These are phyloP conservation scores for Lepetodrilus schrolli DNA, from an alignment of 2,888 invertebrate genomes.

Conservation along the genomic window DNA sequence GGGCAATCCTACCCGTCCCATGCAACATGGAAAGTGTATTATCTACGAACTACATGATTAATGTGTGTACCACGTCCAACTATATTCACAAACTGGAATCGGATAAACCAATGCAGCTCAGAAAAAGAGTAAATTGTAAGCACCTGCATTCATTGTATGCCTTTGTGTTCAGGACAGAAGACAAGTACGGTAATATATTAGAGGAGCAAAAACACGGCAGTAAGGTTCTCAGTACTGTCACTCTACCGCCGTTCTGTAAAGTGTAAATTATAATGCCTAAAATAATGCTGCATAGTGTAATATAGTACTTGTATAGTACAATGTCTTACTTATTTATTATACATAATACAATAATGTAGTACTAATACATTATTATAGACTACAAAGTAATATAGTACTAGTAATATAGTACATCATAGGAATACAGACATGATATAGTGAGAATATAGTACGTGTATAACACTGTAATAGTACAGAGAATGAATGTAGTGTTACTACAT, in stretches of 20 bases:
- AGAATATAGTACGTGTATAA: no score
- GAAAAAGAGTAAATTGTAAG: constrained; percentile 29
- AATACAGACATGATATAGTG: no score
- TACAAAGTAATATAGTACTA: no score
- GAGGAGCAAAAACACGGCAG: not conserved
- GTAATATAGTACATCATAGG: no score
- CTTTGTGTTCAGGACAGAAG: constrained; percentile 49
- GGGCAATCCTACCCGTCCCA: constrained; percentile 34
- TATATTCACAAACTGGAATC: constrained; percentile 37
- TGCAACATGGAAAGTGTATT: constrained; percentile 31
- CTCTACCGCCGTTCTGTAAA: constrained; percentile 17
- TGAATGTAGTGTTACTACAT: no score
- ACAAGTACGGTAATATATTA: not conserved
- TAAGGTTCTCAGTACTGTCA: not conserved
- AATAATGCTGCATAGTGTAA: no score
- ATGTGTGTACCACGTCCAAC: constrained; percentile 32
- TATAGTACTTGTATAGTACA: no score
- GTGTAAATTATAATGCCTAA: not conserved
- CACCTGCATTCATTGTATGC: constrained; percentile 30
- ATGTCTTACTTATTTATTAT: no score
- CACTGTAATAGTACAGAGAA: no score
- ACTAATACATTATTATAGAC: no score
- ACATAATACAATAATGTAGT: no score
- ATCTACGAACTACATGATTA: constrained; percentile 26
- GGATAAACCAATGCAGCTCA: constrained; percentile 9